Base-by-base conservation (phyloP, 2,888 invertebrate species). In the Harpagoxenus sublaevis region DNA sequence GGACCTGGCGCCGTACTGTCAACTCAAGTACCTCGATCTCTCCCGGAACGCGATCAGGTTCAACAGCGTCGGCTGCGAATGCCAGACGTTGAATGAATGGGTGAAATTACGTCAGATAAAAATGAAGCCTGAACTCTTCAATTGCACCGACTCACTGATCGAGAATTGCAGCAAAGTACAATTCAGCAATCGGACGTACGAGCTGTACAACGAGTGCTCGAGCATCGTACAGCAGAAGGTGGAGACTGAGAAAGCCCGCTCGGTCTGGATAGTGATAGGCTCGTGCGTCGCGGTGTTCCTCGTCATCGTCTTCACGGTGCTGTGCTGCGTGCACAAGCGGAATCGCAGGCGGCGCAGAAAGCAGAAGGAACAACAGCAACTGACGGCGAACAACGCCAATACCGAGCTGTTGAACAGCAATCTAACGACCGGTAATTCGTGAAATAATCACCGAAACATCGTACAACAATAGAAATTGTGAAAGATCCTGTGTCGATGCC, bases 1-100 rank as follows among this genome's bases (percentile, higher is more conserved):
- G 42, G 96, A 96, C 77, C 95, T 97, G 87, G 96, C 97, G 0
- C 94, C 96, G 3, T 96, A 97, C 95, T 97, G 97, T 93, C 96
- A 96, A 84, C 94, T 97, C 48, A 95, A 95, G 84, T 95, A 95
- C 86, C 95, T 97, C 57, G 97, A 97, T 92, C 91, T 96, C 0
- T 85, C 92, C 3, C 87, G 71, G 0, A 94, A 94, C 77, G 88
- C 87, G 2, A 84, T 94, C 31, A 86, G 89, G 62, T 79, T 88
- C 68, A 39, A 87, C 23, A 55, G 78, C 5, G 75, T 51, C 18
- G 86, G 39, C 31, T 94, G 94, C 90, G 93, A 93, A 4, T 95
- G 95, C 77, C 87, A 90, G 35, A 63, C 83, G 9, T 84, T 95
- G 28, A 91, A 89, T 31, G 57, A 85, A 0, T 95, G 95, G 95